Base-by-base conservation (phyloP, 2,113 vertebrate genomes). In the Oreochromis tanganicae region DNA sequence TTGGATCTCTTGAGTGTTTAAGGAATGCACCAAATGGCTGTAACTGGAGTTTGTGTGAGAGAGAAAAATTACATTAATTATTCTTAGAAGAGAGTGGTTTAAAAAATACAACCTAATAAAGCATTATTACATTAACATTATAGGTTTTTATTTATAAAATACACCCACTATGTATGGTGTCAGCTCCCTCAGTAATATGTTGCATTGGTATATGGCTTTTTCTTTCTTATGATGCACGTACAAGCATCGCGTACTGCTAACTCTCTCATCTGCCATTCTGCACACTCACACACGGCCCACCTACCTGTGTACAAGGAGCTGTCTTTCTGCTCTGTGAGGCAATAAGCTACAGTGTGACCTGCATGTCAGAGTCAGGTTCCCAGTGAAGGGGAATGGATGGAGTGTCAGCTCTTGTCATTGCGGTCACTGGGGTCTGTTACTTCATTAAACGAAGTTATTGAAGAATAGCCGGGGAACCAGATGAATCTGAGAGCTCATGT, bases 391-490 rank as follows among this genome's bases (percentile, higher is more conserved):
- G 83, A 87, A 81, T 57, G 63, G 63, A 87, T 80, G 73, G 52
- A 24, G 85, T 52, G 85, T 88, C 88, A 73, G 57, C 36, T 12
- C 48, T 81, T 92, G 87, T 91, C 91, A 87, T 89, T 9, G 3
- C 73, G 85, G 91, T 91, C 90, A 81, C 83, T 13, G 82, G 41
- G 84, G 83, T 92, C 80, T 92, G 91, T 92, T 88, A 83, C 87
- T 89, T 91, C 87, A 89, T 94, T 92, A 93, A 85, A 92, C 5
- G 9, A 86, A 92, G 61, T 90, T 92, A 92, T 71, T 81, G 90
- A 83, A 68, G 14, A 78, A n/a, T 34, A 78, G 46, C 73, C 46
- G 11, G 73, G 17, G 10, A 52, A 52, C 73, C 46, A 78, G 73
- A 78, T 50, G 10, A 52, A 78, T 78, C 46, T 13, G 27, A n/a